Conservation (phyloP, 2,888 invertebrate species). For the Orgyia antiqua region DNA sequence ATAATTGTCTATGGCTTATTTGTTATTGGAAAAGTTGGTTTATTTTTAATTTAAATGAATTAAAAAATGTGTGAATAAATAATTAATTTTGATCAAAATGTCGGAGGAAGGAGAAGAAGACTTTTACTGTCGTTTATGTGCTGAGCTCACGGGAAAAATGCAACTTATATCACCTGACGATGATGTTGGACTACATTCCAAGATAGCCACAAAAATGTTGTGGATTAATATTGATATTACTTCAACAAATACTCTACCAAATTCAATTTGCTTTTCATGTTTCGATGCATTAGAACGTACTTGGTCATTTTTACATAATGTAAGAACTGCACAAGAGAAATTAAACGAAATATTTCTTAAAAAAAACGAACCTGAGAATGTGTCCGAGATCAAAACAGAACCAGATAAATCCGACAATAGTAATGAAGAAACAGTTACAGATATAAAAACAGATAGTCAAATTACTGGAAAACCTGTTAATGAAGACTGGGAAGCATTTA, state of each 20-base stretch:
- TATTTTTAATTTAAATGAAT: conserved; percentile 8
- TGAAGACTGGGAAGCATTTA: conserved; percentile 54
- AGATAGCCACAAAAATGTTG: conserved; percentile 54
- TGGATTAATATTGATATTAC: conserved; percentile 66
- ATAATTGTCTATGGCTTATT: conserved; percentile 27
- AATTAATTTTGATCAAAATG: too few species aligned
- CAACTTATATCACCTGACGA: conserved; percentile 55
- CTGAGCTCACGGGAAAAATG: conserved; percentile 52
- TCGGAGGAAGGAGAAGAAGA: conserved; percentile 45
- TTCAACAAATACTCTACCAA: conserved; percentile 42
- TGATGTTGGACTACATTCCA: conserved; percentile 53
- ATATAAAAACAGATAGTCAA: conserved; percentile 7
- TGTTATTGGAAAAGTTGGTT: conserved; percentile 26
- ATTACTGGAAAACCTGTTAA: conserved; percentile 49
- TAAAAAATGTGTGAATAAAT: conserved; percentile 2
- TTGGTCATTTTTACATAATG: conserved; percentile 57
- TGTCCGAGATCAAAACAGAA: conserved; percentile 18
- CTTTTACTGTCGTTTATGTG: conserved; percentile 61
- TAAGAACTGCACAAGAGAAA: conserved; percentile 55
- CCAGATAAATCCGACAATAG: not conserved
- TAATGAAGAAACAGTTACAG: not conserved
- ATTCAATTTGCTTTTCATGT: conserved; percentile 63
- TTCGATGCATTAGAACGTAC: conserved; percentile 64
- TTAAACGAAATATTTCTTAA: conserved; percentile 38
- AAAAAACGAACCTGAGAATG: conserved; percentile 18